Conservation (phyloP, 2,113 vertebrate genomes). For the Triplophysa siluroides region DNA sequence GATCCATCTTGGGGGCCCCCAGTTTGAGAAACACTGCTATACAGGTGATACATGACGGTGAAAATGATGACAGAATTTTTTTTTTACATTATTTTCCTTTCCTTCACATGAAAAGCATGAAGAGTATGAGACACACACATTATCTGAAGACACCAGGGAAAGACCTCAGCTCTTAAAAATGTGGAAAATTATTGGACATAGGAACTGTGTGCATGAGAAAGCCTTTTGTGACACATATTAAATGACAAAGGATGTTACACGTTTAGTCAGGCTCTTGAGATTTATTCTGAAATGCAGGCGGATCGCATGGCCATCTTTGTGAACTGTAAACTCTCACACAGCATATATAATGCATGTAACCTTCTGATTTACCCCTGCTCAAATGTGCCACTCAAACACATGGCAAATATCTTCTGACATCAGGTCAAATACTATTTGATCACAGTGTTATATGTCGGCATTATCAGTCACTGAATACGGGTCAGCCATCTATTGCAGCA, state of each 20-base stretch:
- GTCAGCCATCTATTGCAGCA: neutral
- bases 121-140: neutral
- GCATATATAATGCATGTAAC: slow-evolving; percentile 55
- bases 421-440: slow-evolving; percentile 56
- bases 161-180: neutral
- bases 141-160: neutral
- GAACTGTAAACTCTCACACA: slow-evolving; percentile 73
- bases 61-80: no score
- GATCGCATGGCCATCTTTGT: slow-evolving; percentile 70
- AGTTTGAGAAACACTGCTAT: no score
- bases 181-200: neutral
- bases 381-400: slow-evolving; percentile 27
- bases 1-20: no score
- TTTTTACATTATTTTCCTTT: no score
- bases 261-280: slow-evolving; percentile 69
- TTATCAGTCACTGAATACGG: slow-evolving; percentile 31
- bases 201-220: slow-evolving; percentile 66
- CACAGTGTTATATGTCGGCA: slow-evolving; percentile 42
- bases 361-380: slow-evolving; percentile 58
- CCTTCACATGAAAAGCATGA: neutral
- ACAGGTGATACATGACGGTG: no score
- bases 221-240: slow-evolving; percentile 68
- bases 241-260: slow-evolving; percentile 71
- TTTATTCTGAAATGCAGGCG: slow-evolving; percentile 71
- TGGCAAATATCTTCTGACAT: slow-evolving; percentile 58